A percentile compares a stretch with the other conserved stretches of the same genome.
Evolutionary conservation across 2,888 invertebrate genomes (phyloP).

Genomic region (Chouioia cunea): DNA sequence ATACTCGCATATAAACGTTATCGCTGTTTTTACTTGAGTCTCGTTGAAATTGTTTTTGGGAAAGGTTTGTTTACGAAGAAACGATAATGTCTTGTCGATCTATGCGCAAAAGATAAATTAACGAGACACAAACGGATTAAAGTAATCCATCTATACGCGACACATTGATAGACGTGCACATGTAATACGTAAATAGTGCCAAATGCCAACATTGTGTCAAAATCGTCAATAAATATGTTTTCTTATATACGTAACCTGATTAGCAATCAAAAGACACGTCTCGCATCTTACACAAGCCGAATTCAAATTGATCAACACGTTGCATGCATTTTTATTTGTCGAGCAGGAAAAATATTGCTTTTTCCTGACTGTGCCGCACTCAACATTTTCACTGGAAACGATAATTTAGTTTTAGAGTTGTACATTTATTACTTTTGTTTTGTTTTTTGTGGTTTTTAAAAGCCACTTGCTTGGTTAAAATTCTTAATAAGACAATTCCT

Average conservation of each 20-base stretch:
- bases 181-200: no score
- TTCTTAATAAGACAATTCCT: no score
- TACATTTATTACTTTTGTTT: no score
- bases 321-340: slow-evolving; percentile 31
- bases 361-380: slow-evolving; percentile 55
- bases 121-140: not conserved
- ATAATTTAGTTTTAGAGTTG: no score
- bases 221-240: no score
- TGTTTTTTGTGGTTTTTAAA: no score
- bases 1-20: slow-evolving; percentile 57
- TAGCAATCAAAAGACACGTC: slow-evolving; percentile 60
- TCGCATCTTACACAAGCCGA: slow-evolving; percentile 63
- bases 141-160: not conserved
- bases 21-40: slow-evolving; percentile 49
- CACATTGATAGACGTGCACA: no score
- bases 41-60: slow-evolving; percentile 52
- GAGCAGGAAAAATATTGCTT: slow-evolving; percentile 53
- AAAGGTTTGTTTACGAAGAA: slow-evolving; percentile 53
- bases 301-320: slow-evolving; percentile 55
- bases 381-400: not conserved
- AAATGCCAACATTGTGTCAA: no score
- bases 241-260: slow-evolving; percentile 57
- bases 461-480: no score
- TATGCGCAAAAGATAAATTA: slow-evolving; percentile 35
- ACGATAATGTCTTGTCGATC: slow-evolving; percentile 60